These are phyloP conservation scores for Microcebus griseorufus DNA, from an alignment of 2,113 vertebrate species.

Conservation along the genomic window DNA sequence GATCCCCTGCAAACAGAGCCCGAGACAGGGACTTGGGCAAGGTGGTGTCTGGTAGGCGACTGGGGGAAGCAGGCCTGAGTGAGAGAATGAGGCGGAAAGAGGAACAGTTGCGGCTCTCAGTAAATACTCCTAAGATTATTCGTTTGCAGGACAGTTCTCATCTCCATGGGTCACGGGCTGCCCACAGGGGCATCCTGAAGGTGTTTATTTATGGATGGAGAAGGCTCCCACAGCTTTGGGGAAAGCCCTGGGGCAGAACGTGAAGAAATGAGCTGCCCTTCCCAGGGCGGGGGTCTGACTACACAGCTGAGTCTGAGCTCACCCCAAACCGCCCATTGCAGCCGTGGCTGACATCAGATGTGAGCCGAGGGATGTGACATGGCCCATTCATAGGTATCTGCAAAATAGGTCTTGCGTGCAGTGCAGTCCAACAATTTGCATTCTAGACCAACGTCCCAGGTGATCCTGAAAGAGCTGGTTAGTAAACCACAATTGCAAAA, in stretches of 20 bases:
- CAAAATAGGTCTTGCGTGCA: too few relatives aligned
- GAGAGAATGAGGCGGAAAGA: neutral
- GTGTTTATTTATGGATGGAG: neutral
- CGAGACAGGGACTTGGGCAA: neutral
- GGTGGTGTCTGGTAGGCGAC: neutral
- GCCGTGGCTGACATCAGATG: neutral
- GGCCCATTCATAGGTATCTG: neutral
- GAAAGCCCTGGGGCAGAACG: neutral
- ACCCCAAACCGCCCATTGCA: too few relatives aligned
- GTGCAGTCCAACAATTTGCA: neutral
- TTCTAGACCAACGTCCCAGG: neutral
- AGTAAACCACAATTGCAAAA: neutral
- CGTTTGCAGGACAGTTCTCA: neutral
- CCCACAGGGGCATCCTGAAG: neutral
- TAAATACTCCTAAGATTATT: neutral
- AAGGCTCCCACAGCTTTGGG: neutral
- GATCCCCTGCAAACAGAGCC: neutral
- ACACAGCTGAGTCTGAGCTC: neutral
- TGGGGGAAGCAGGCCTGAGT: neutral
- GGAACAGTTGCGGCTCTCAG: neutral
- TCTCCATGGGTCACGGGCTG: rapidly evolving
- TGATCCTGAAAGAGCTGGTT: neutral
- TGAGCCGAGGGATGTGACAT: neutral
- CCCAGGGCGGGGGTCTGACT: rapidly evolving
- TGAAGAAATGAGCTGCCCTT: neutral